These are phyloP conservation scores for Gonatopus flavifemur DNA, from an alignment of 1,140 invertebrate species.

Conservation along the genomic window DNA sequence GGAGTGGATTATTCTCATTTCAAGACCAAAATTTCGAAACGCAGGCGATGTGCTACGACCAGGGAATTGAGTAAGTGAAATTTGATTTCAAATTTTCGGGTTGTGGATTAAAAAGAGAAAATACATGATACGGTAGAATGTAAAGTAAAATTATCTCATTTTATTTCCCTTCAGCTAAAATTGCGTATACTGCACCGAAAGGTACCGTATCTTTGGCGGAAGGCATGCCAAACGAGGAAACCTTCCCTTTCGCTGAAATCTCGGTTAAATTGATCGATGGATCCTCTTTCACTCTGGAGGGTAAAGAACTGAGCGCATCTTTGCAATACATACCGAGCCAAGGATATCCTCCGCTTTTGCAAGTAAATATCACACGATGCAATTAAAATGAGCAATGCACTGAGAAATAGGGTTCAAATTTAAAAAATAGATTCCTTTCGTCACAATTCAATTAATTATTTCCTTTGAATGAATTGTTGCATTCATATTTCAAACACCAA, in stretches of 20 bases:
- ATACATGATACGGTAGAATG: too few relatives aligned
- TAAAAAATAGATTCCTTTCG: too few relatives aligned
- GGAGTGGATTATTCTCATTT: slow-evolving; percentile 49
- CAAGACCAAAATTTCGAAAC: slow-evolving; percentile 44
- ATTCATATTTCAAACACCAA: too few relatives aligned
- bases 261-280: slow-evolving; percentile 67
- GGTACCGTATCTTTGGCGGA: slow-evolving; percentile 73
- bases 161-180: slow-evolving; percentile 60
- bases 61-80: slow-evolving; percentile 51
- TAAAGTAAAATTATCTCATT: too few relatives aligned
- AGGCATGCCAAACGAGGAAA: slow-evolving; percentile 75
- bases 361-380: slow-evolving; percentile 42
- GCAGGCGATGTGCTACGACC: slow-evolving; percentile 42
- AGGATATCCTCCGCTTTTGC: slow-evolving; percentile 70
- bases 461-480: too few relatives aligned
- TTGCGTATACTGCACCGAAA: slow-evolving; percentile 66
- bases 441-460: too few relatives aligned
- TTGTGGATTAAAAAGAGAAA: too few relatives aligned
- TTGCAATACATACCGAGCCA: slow-evolving; percentile 75
- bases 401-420: too few relatives aligned
- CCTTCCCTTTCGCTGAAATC: slow-evolving; percentile 73
- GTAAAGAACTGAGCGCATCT: slow-evolving; percentile 62
- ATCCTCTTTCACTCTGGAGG: slow-evolving; percentile 60
- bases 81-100: too few relatives aligned
- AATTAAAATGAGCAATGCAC: too few relatives aligned